Evolutionary conservation across 2,797 vertebrate species (phyloP), one percentile per base, ranked within the genome.

Genomic region (Pseudomugil tenellus): DNA sequence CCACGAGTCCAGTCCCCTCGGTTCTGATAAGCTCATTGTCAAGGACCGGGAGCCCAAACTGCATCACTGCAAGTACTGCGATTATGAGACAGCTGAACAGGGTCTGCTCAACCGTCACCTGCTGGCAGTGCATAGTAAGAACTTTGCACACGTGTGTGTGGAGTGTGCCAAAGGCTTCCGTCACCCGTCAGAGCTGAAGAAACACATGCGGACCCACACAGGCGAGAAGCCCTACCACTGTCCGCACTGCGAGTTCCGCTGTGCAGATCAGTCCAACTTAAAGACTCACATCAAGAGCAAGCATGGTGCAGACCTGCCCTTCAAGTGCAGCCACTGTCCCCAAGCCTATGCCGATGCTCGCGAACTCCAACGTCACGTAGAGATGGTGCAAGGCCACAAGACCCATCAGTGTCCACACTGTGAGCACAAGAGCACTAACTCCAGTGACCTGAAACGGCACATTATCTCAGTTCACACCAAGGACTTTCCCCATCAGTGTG

Each of bases 401-500:
- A 96, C 96, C 61, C 97, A 99, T 80, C 97, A 97, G 92, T 99
- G 98, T 81, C 95, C 96, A 70, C 96, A 99, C 88, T 99, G 98
- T 67, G 97, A 98, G 89, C 98, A 99, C 86, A 98, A 97, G 91
- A 99, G 98, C 93, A 99, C 98, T 77, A 99, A 99, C 93, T 99
- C 97, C 25, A 98, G 97, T 43, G 98, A 99, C 92, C 95, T 99
- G 85, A 99, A 99, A 79, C 95, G 97, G 72, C 98, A 99, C 85
- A 95, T 98, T 67, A 98, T 99, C 91, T 99, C 98, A 2, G 97
- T 98, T 85, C 98, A 99, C 92, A 99, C 98, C 0, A 98, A 98
- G 94, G 98, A 99, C 94, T 99, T 98, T 52, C 98, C 98, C 0
- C 98, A 99, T 65, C 98, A 99, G 94, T 99, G 98, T 74, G 96